Base-by-base conservation (phyloP, 35 echinoderm and acorn worm species). In the Diadema setosum region DNA sequence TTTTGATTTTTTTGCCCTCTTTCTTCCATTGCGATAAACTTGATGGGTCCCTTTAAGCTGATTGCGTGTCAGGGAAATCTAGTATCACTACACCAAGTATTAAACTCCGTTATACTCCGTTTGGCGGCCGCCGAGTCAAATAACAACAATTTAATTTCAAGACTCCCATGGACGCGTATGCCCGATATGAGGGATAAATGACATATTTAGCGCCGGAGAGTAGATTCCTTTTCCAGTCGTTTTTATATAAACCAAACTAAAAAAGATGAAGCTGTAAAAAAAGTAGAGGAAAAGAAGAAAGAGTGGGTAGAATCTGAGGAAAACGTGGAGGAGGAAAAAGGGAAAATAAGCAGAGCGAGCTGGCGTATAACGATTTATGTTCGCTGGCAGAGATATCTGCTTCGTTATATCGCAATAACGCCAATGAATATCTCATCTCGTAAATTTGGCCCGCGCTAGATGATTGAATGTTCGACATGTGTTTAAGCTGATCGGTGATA, bases 101-200 rank as follows among this genome's bases (percentile, higher is more conserved):
- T 67, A 67, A 67, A 67, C 63, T 67, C 63, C 63, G 63, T 67
- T 67, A 67, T 67, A 67, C 63, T 67, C 63, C 63, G 63, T 67
- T 67, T 67, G 63, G 63, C 63, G 63, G 63, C 2, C 37, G 63
- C 63, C 63, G 63, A 67, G 63, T 67, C 63, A 67, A 67, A 67
- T 67, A 67, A 67, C 63, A 67, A 67, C 63, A 67, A 67, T 67
- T 67, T 67, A 67, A 67, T 67, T 33, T 67, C 63, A 34, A 67
- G 63, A 67, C 37, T 33, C 63, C 30, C 63, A 34, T 16, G 63
- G 63, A 67, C 37, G 37, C 30, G 63, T 34, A 26, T 34, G 63
- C 2, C 63, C 63, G 63, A 67, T 67, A 67, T 67, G 63, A 67
- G 37, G 27, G 63, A 34, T 67, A 67, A 67, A 67, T 67, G 63